Evolutionary conservation across 2,113 vertebrate genomes (phyloP).

Genomic region (Merops nubicus): DNA sequence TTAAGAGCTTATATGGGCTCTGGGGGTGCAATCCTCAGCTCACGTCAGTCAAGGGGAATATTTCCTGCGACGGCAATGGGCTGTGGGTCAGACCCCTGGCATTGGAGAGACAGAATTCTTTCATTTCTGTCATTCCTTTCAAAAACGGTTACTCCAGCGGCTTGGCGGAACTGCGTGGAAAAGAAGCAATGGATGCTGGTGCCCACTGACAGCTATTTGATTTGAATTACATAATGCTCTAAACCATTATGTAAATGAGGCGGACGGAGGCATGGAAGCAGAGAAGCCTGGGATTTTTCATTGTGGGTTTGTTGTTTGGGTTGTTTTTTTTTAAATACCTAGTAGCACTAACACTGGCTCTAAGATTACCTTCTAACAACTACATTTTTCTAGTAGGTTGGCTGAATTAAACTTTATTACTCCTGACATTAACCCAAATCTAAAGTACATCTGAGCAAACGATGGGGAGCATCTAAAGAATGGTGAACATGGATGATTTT

Average conservation of each 20-base stretch:
- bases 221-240: slow-evolving; percentile 54
- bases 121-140: background rate
- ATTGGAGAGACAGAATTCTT: background rate
- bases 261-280: background rate
- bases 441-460: background rate
- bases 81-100: slow-evolving; percentile 12
- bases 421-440: background rate
- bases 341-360: background rate
- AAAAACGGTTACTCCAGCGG: background rate
- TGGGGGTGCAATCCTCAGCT: slow-evolving; percentile 18
- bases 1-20: slow-evolving; percentile 34
- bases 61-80: background rate
- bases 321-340: background rate
- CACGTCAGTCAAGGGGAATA: background rate
- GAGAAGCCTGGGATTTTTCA: background rate
- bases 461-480: background rate
- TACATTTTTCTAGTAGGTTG: background rate
- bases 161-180: background rate
- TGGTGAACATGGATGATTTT: background rate
- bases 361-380: background rate
- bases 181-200: slow-evolving; percentile 6
- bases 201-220: slow-evolving; percentile 22
- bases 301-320: background rate
- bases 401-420: background rate
- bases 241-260: slow-evolving; percentile 63